Evolutionary conservation across 2,113 vertebrate genomes (phyloP), one percentile per base, ranked within the genome.

Genomic region (Aegotheles bennettii): DNA sequence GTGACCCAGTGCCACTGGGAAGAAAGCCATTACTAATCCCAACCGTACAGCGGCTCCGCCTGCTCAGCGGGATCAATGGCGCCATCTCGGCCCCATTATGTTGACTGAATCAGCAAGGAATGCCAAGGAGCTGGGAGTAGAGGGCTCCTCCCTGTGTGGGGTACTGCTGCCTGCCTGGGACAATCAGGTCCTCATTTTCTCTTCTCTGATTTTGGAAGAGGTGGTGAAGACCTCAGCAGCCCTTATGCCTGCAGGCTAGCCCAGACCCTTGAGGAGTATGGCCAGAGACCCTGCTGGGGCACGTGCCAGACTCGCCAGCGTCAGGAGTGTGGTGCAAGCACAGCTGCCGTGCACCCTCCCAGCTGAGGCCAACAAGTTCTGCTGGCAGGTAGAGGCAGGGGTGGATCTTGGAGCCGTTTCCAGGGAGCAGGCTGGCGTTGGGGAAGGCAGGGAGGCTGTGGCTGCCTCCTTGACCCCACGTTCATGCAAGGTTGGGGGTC

Each of bases 11-110:
- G 91, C 82, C 87, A 94, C 4, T 8, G 56, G 94, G 57, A 93
- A 95, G 68, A 90, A 87, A 95, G 61, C 51, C 71, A 92, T 94
- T 86, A 67, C 73, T 85, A 90, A 95, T 93, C 54, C 36, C 51
- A 47, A 40, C 48, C 3, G 7, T 65, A 57, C 45, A 87, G 74
- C 4, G 3, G 84, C 81, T 94, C 86, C 23, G 24, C 96, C 95
- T 96, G 95, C 84, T 89, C 95, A 85, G 78, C 91, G 87, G 90
- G 93, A 95, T 94, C 82, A 56, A 91, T 63, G 95, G 94, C 91
- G 81, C 93, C 94, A 92, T 87, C 89, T 91, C 67, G 6, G 87
- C 67, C 86, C 84, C 75, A 94, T 96, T 92, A 92, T 92, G 93
- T 95, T 93, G 87, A 95, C 86, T 80, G 84, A 90, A 95, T 95